Evolutionary conservation across 1,140 invertebrate genomes (phyloP).

Genomic region (Drosophila pallidifrons): DNA sequence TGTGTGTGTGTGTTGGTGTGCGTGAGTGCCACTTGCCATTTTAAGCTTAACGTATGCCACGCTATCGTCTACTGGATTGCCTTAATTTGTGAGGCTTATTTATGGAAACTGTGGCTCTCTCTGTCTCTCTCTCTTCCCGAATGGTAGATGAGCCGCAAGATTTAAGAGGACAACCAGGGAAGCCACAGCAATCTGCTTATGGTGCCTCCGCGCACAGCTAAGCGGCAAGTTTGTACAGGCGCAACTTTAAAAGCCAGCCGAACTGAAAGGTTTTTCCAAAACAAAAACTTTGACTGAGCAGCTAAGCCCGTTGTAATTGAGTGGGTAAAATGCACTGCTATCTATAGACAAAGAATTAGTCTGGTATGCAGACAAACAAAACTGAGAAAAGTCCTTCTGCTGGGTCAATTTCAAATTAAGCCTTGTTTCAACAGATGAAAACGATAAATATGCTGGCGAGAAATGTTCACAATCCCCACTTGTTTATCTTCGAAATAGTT

Average conservation of each 20-base stretch:
- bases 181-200: conserved; percentile 47
- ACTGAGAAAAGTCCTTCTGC: conserved; percentile 5
- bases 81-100: conserved; percentile 77
- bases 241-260: conserved; percentile 21
- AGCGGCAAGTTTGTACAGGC: conserved; percentile 13
- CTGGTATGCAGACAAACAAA: conserved; percentile 7
- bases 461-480: background rate
- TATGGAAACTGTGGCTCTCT: conserved; percentile 45
- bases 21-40: conserved; percentile 10
- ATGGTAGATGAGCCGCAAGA: conserved; percentile 50
- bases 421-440: background rate
- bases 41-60: conserved; percentile 23
- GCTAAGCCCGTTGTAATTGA: conserved; percentile 28
- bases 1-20: background rate
- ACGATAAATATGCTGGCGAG: background rate
- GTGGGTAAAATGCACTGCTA: conserved; percentile 6
- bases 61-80: conserved; percentile 24
- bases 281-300: conserved; percentile 21
- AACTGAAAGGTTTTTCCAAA: conserved; percentile 19
- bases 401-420: conserved; percentile 7
- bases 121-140: background rate
- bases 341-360: conserved; percentile 6
- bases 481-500: background rate
- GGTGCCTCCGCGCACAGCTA: background rate
- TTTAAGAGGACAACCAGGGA: conserved; percentile 47